Evolutionary conservation across 2,113 vertebrate species (phyloP).

Genomic region (Pogona vitticeps): DNA sequence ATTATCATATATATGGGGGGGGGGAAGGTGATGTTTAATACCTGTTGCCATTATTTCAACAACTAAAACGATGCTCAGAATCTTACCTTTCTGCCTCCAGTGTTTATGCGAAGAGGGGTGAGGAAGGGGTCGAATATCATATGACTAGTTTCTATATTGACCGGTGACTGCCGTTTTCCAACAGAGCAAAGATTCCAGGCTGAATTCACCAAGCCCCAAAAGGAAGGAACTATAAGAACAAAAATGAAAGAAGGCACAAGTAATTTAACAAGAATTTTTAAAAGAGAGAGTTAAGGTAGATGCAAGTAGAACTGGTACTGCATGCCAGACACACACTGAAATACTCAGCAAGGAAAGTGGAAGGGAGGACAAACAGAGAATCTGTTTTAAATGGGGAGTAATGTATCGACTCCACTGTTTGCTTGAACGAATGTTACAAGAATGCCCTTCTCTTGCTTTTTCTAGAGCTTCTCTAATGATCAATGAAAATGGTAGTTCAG

Average conservation of each 20-base stretch:
- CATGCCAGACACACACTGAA: background rate
- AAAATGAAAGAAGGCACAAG: background rate
- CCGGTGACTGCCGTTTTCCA: slow-evolving; percentile 96
- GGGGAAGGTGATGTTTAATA: background rate
- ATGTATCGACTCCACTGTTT: background rate
- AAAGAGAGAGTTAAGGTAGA: too few relatives aligned
- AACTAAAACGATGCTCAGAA: background rate
- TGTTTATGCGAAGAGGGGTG: slow-evolving; percentile 94
- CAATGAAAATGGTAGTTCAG: background rate
- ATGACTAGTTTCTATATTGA: slow-evolving; percentile 99
- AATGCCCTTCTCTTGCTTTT: background rate
- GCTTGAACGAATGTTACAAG: background rate
- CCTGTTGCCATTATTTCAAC: background rate
- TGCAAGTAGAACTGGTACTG: too few relatives aligned
- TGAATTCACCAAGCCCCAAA: slow-evolving; percentile 99
- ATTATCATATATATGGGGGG: background rate
- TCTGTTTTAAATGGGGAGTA: background rate
- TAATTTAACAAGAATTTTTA: background rate
- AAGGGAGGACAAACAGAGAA: background rate
- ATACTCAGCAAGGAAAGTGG: background rate
- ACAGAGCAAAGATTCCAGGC: slow-evolving; percentile 99
- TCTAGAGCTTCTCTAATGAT: background rate
- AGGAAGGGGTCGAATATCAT: slow-evolving; percentile 99
- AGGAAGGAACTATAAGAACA: slow-evolving; percentile 89
- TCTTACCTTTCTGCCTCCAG: slow-evolving; percentile 94